Evolutionary conservation across 2,888 invertebrate genomes (phyloP), one percentile per base, ranked within the genome.

Genomic region (Clostera curtula): DNA sequence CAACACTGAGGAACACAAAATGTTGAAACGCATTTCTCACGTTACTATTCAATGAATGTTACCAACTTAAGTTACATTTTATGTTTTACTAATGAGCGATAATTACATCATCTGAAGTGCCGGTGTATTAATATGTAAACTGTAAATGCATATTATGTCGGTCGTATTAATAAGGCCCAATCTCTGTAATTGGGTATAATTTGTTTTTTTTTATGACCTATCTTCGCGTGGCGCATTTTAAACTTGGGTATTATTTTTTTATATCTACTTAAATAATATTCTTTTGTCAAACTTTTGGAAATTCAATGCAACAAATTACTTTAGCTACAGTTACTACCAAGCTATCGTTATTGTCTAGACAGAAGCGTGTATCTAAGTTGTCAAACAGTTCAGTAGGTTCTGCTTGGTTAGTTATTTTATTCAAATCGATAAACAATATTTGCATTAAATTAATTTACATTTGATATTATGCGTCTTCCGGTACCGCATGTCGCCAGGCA

Each of bases 101-200:
- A 62, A 69, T 70, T 63, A 61, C 59, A 56, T 62, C 58, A 61
- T 62, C 48, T 53, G 43, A 60, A 46, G 48, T 46, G 52, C 52
- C 60, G 55, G 43, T 48, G 51, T 42, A 49, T 52, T 43, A 46
- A 53, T 52, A 56, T 54, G 50, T 55, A 51, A 55, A 56, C 47
- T 49, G 51, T 40, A 43, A 34, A 31, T 37, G 40, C 42, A 49
- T 46, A n/a, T n/a, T n/a, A 54, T 54, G 48, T 47, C 46, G 45
- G 39, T 34, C 42, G 38, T 40, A 43, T 36, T 48, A 42, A 55
- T 45, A 43, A 49, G 45, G 29, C 35, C 32, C 46, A 35, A 46
- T 53, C 42, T 33, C 40, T 51, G 49, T 63, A 64, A 65, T 67
- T 62, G 55, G 52, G 24, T 47, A 50, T 57, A 65, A 64, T 68